These are phyloP conservation scores for Megalonaias nervosa DNA, from an alignment of 1,140 invertebrate species.

Conservation along the genomic window DNA sequence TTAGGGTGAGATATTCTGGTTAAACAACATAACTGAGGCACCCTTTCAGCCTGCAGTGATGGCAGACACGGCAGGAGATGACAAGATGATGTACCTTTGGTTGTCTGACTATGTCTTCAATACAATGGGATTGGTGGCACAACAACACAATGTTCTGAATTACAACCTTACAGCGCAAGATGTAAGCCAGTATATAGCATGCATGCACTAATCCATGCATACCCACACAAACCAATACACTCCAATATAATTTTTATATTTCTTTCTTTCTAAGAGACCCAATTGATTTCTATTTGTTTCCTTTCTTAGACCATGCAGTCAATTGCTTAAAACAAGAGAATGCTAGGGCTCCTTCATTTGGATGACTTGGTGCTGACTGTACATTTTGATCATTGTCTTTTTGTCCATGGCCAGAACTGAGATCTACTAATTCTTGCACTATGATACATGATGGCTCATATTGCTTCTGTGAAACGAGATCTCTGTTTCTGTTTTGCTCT, in stretches of 20 bases:
- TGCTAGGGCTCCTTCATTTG: not conserved
- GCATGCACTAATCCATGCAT: not conserved
- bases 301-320: not conserved
- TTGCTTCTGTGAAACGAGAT: too few relatives aligned
- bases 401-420: too few relatives aligned
- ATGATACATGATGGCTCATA: too few relatives aligned
- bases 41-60: slow-evolving; percentile 47
- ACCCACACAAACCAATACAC: too few relatives aligned
- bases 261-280: not conserved
- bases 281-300: not conserved
- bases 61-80: slow-evolving; percentile 6
- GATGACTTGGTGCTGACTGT: not conserved
- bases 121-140: slow-evolving; percentile 36
- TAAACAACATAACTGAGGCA: slow-evolving; percentile 26
- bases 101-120: slow-evolving; percentile 50
- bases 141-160: slow-evolving; percentile 37
- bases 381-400: not conserved
- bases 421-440: too few relatives aligned
- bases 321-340: not conserved
- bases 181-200: slow-evolving; percentile 30
- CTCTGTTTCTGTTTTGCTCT: too few relatives aligned
- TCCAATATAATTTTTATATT: not conserved
- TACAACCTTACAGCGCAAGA: slow-evolving; percentile 49
- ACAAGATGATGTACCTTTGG: slow-evolving; percentile 52
- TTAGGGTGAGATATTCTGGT: slow-evolving; percentile 52